Evolutionary conservation across 1,140 invertebrate genomes (phyloP), one percentile per base, ranked within the genome.

Genomic region (Drosophila ogumai): DNA sequence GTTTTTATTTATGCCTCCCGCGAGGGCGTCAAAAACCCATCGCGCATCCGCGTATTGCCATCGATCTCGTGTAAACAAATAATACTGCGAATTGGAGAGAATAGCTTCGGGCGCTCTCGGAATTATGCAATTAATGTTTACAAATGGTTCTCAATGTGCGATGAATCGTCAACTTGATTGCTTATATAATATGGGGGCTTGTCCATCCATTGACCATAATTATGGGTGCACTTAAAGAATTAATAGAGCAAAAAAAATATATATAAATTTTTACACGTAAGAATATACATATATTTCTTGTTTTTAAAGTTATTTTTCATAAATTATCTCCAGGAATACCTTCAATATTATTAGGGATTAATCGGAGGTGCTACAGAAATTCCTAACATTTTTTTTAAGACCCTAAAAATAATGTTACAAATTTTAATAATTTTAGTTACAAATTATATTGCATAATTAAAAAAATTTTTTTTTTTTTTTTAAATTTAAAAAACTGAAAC

Each of bases 91-190:
- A 59, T 40, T 52, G 17, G 10, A 19, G 46, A 28, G 72, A 40
- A 56, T 54, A 57, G 52, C 54, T 17, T 8, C 8, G 17, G 4
- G 15, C 67, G 55, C 63, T 59, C 52, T 44, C 3, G 13, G 41
- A 25, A 50, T 76, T 76, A 76, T 77, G 74, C 55, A 77, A 77
- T 43, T 60, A n/a, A 17, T 74, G 46, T 74, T 74, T 74, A 63
- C 69, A 74, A 73, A 36, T 52, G 28, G 71, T 74, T 74, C 71
- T 74, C 71, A 74, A 55, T 74, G 57, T 17, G 25, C 32, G 19
- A 40, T 22, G 40, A 19, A 40, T 43, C 38, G 44, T 73, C 34
- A 49, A 46, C 36, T 43, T 8, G 28, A 49, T 32, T 7, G 22
- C 34, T 67, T 66, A 76, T 68, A 76, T 77, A 77, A 73, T 10